Percentiles rank a stretch among this genome's conserved stretches.
phyloP scores from a whole-genome alignment of 37 sponge, comb jelly and placozoan genomes.

The Mnemiopsis leidyi region DNA sequence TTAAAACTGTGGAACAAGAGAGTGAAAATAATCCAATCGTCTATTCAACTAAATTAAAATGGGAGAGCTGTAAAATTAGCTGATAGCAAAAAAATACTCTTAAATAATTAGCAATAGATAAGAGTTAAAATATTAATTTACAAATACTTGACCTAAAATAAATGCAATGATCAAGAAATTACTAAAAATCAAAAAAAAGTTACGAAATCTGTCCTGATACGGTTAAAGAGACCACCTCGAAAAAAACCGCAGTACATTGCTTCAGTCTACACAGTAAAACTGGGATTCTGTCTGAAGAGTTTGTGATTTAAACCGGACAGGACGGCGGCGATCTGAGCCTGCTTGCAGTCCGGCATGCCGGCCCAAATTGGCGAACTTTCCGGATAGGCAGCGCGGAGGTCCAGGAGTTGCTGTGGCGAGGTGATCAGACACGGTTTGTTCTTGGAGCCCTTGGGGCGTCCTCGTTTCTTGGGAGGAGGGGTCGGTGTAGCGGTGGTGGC shows the following conservation, averaged over 20 bases:
- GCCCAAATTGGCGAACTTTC: not conserved
- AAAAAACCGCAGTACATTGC: not conserved
- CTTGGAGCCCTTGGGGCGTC: slow-evolving; percentile 47
- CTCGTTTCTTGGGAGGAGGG: slow-evolving; percentile 8
- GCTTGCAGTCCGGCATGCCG: slow-evolving; percentile 18
- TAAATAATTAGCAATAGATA: not conserved
- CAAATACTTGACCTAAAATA: not conserved
- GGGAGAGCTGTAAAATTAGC: not conserved
- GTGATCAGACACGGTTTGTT: slow-evolving; percentile 34
- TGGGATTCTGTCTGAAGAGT: slow-evolving; percentile 1
- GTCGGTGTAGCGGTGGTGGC: not conserved
- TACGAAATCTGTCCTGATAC: not conserved
- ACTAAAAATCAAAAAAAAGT: not conserved
- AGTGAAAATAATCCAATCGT: not conserved
- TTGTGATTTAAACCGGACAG: slow-evolving; percentile 29
- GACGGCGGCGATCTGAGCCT: not conserved
- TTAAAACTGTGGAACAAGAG: no score
- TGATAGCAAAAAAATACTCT: not conserved
- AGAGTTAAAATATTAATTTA: not conserved
- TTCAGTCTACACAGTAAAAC: not conserved
- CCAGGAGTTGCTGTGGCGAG: slow-evolving; percentile 42
- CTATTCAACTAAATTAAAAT: not conserved
- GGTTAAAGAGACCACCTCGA: not conserved
- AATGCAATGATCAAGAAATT: not conserved
- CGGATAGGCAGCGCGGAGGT: not conserved